Evolutionary conservation across 2,888 invertebrate genomes (phyloP), one percentile per base, ranked within the genome.

Genomic region (Mylabris sibirica): DNA sequence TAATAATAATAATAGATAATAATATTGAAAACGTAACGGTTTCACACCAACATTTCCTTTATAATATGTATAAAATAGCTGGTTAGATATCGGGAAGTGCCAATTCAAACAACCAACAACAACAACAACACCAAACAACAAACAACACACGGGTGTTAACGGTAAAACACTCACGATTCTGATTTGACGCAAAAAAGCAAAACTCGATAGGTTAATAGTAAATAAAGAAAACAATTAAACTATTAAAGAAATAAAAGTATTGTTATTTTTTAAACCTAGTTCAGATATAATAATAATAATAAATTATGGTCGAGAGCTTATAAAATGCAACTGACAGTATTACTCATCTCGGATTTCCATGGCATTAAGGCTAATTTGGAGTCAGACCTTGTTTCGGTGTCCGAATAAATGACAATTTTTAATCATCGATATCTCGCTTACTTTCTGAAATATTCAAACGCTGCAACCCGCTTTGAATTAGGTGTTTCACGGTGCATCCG

Each of bases 101-200:
- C 66, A 66, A 66, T 69, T 69, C 64, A 60, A 69, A 65, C 68
- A 65, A 68, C 59, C 63, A 62, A 26, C 24, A 57, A 49, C 20
- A 49, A 41, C 41, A 35, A 35, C 11, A 35, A 35, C 14, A 12
- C 12, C 3, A 14, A 38, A 38, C 12, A 44, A 57, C 57, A 57
- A 57, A 57, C 26, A 57, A 57, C 26, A 57, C 57, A 57, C 26
- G 57, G 57, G 57, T 57, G 26, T 57, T 57, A 57, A 57, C 57
- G 57, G 57, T 57, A 57, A 26, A 57, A 57, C 22, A 57, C 57
- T 57, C 57, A 57, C 57, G 57, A 57, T 57, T 57, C 57, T 57
- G 6, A 26, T 53, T 53, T 53, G 6, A n/a, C n/a, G 44, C 12
- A 24, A 57, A 24, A 11, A 24, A 57, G 57, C 24, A 24, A 57